Base-by-base conservation (phyloP, 2,888 invertebrate genomes). In the Polymixis flavicincta region DNA sequence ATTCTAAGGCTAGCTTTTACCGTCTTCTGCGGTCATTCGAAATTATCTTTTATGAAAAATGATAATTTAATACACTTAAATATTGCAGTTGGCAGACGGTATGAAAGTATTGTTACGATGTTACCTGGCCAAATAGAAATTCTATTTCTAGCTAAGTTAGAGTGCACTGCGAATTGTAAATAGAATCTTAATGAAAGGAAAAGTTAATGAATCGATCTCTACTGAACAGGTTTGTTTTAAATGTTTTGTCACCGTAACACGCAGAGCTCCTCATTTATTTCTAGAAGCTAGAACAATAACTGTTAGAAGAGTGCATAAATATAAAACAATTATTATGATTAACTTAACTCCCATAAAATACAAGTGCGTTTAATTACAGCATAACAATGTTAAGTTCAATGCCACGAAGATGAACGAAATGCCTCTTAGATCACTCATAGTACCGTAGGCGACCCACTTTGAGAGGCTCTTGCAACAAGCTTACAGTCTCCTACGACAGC, bases 401-500 rank as follows among this genome's bases (percentile, higher is more conserved):
- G 90, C 85, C 89, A 89, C 84, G 76, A 75, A 76, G 75, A 78
- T 71, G 69, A 71, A 79, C 86, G 78, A 64, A 78, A 81, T 77
- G 75, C 71, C 65, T 87, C 87, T 74, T 71, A 72, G 75, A 75
- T 77, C 81, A 74, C 76, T 77, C 76, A 89, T 84, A 86, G 87
- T 84, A 92, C 96, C 96, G 96, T 95, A 96, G 95, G 88, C 92
- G 95, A 94, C 96, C 96, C 87, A 95, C 89, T 88, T 90, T 66
- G 71, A 71, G 72, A 82, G 57, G 19, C 74, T 74, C 84, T 85
- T 84, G 83, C 88, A 78, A 78, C 84, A 85, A 86, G 69, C 84
- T 89, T 74, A 86, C 93, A 95, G 96, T 96, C 85, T 87, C 88
- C 86, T 88, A 88, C 89, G 84, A 88, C 90, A 85, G 90, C 89